Percentiles rank a stretch among this genome's conserved stretches.
Conservation (phyloP, 1,140 invertebrate genomes). For the Drosophila cardini region DNA sequence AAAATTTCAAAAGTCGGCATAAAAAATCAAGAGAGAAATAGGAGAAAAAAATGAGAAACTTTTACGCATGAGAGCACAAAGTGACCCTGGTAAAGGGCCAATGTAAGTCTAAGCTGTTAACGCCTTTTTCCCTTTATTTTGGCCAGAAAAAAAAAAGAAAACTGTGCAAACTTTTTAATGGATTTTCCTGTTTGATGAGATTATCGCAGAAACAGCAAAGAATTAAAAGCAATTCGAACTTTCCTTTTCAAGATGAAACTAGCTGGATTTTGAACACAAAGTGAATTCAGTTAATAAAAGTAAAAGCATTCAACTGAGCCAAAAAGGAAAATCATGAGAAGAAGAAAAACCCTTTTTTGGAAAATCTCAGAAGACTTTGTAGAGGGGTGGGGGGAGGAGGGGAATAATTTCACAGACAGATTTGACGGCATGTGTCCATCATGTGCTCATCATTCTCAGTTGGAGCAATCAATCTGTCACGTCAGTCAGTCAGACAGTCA, state of each 20-base stretch:
- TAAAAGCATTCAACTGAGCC: no score
- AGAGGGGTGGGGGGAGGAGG: no score
- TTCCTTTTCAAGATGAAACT: neutral
- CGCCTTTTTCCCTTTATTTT: conserved; percentile 26
- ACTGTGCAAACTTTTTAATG: conserved; percentile 79
- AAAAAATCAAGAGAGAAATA: no score
- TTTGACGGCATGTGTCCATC: conserved; percentile 19
- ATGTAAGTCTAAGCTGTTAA: conserved; percentile 44
- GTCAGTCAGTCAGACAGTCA: conserved; percentile 45
- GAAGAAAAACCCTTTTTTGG: neutral
- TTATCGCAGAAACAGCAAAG: conserved; percentile 52
- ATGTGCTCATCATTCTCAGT: conserved; percentile 15
- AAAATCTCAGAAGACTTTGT: conserved; percentile 6
- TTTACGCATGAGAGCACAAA: conserved; percentile 74
- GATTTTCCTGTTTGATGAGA: conserved; percentile 76
- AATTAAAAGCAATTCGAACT: conserved; percentile 8
- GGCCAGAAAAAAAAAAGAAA: no score
- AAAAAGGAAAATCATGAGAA: neutral
- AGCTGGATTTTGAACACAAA: neutral
- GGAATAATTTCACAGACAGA: conserved; percentile 25
- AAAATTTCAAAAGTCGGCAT: conserved; percentile 61
- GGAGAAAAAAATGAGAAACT: conserved; percentile 63
- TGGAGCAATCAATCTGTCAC: conserved; percentile 62
- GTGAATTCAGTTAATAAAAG: neutral
- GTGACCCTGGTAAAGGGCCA: conserved; percentile 46